Conservation (phyloP, 2,888 invertebrate genomes). For the Xanthia togata region DNA sequence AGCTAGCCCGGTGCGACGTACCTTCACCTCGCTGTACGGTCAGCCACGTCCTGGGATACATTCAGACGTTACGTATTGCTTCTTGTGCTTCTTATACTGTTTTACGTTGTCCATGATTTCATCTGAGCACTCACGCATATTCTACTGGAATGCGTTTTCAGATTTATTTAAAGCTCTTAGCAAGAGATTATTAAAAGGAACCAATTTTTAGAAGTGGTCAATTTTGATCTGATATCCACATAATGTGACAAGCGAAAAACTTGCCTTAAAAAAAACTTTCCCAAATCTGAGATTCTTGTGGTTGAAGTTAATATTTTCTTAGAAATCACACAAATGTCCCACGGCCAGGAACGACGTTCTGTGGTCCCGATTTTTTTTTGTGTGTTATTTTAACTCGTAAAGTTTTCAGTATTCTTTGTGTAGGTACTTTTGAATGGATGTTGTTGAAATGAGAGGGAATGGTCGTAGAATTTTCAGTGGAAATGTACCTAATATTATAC, state of each 20-base stretch:
- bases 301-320: background rate
- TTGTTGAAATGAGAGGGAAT: background rate
- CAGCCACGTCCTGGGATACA: constrained; percentile 45
- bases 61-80: constrained; percentile 39
- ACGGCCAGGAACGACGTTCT: background rate
- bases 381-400: constrained; percentile 18
- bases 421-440: background rate
- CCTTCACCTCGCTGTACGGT: constrained; percentile 55
- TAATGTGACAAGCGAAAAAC: background rate
- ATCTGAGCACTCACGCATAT: background rate
- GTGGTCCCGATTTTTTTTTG: too few species aligned
- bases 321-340: constrained; percentile 24
- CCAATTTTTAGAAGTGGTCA: background rate
- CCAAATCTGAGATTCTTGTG: background rate
- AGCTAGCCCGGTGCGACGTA: constrained; percentile 21
- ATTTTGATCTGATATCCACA: background rate
- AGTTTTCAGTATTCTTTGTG: constrained; percentile 12
- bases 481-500: background rate
- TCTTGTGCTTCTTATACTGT: too few species aligned
- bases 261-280: background rate
- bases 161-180: constrained; percentile 12
- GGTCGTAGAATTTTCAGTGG: background rate
- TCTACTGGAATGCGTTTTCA: background rate
- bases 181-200: background rate
- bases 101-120: constrained; percentile 4